Base-by-base conservation (phyloP, 2,797 vertebrate genomes). In the Arrhamphus sclerolepis region DNA sequence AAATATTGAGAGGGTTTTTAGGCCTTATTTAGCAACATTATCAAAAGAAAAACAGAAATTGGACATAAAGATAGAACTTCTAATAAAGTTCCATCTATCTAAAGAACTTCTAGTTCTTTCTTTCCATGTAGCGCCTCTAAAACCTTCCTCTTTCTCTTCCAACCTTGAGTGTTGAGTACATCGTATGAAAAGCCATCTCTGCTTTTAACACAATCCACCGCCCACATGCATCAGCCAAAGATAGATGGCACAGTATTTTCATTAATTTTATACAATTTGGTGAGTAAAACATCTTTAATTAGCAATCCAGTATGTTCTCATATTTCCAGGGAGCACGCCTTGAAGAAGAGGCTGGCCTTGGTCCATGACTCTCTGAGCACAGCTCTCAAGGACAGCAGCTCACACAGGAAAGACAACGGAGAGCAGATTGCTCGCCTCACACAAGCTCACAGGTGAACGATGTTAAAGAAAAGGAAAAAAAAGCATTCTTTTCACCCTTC, bases 361-460 rank as follows among this genome's bases (percentile, higher is more conserved):
- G 88, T 92, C 51, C 87, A 90, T 0, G 89, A 91, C 58, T 91
- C 92, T 0, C 44, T 93, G 59, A 90, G 85, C 64, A 66, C 84
- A 0, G 82, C 81, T 21, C 72, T 92, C 34, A 62, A 81, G n/a
- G 92, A 93, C 70, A 74, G 76, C 72, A 34, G 58, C 49, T 74
- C 85, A 14, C 86, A 82, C 62, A 89, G 88, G 69, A 89, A 82
- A 62, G 82, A 87, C 52, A 90, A 63, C 3, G 86, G 85, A 18
- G 92, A 94, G 39, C 90, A 92, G 62, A 85, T 83, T 3, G 78
- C 84, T 31, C 83, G 83, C 7, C 90, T 94, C 38, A 79, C 85
- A 1, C 88, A 87, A 19, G 89, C 85, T 67, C 91, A 92, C 84
- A 92, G 88, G 93, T 93, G 74, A 56, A 22, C 1, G 8, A 9